Evolutionary conservation across 2,888 invertebrate species (phyloP).

Genomic region (Mesorhabditis spiculigera): DNA sequence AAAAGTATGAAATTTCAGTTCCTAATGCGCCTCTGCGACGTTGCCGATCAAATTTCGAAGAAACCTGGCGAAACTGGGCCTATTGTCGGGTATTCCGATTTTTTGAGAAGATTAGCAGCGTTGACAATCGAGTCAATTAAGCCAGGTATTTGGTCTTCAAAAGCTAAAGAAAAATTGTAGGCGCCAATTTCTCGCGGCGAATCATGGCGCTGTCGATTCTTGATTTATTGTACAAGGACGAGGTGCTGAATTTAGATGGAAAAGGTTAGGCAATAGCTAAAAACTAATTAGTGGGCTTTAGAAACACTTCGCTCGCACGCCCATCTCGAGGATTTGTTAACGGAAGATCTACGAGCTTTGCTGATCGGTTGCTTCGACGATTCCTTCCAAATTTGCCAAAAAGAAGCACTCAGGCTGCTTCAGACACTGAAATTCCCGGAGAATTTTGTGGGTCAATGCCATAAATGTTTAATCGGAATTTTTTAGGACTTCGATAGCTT

Average conservation of each 20-base stretch:
- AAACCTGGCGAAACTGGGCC: not conserved
- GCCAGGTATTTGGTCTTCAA: not conserved
- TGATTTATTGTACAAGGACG: constrained; percentile 22
- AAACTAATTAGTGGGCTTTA: not conserved
- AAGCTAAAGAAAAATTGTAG: constrained; percentile 1
- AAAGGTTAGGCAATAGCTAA: constrained; percentile 14
- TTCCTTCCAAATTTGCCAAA: constrained; percentile 30
- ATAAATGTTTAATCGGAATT: not conserved
- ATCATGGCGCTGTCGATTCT: constrained; percentile 30
- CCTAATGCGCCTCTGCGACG: constrained; percentile 11
- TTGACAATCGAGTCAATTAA: constrained; percentile 26
- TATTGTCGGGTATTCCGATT: not conserved
- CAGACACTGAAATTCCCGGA: constrained; percentile 19
- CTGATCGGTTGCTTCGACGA: constrained; percentile 31
- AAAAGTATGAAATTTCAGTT: constrained; percentile 7
- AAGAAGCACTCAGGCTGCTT: constrained; percentile 16
- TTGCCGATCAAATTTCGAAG: constrained; percentile 1
- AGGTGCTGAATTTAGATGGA: constrained; percentile 16
- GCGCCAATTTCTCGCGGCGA: constrained; percentile 30
- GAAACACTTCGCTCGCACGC: not conserved
- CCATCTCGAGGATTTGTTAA: constrained; percentile 19
- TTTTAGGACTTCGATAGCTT: constrained; percentile 8
- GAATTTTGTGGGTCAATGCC: constrained; percentile 6
- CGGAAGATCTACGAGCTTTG: constrained; percentile 14
- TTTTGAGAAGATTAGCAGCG: constrained; percentile 15